phyloP scores from a whole-genome alignment of 2,113 vertebrate species.

The Mobula birostris region DNA sequence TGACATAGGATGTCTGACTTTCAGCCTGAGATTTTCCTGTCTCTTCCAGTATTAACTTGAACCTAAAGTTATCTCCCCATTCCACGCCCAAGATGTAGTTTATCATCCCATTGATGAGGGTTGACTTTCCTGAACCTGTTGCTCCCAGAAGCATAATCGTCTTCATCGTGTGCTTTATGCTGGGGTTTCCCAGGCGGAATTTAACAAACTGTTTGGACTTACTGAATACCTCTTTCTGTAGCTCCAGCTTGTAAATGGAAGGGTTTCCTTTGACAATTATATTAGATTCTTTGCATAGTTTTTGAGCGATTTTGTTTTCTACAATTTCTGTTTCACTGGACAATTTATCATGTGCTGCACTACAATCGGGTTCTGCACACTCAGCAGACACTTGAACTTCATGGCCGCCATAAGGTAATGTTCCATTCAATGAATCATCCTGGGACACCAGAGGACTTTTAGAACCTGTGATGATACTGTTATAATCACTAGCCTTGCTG shows the following conservation, averaged over 20 bases:
- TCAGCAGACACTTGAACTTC: neutral
- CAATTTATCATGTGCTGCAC: conserved; percentile 35
- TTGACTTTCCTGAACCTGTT: no score
- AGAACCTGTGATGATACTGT: no score
- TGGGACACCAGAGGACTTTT: no score
- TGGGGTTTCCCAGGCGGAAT: conserved; percentile 39
- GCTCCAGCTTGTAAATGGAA: conserved; percentile 38
- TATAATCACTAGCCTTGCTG: no score
- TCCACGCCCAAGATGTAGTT: no score
- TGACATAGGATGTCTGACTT: no score
- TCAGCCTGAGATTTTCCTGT: no score
- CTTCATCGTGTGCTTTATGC: neutral
- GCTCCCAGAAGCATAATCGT: conserved; percentile 48
- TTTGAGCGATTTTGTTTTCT: neutral
- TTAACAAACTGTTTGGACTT: neutral
- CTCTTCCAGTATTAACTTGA: no score
- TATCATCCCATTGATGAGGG: no score
- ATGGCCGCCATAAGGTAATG: neutral
- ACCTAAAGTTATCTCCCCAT: no score
- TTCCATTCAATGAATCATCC: no score
- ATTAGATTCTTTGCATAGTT: neutral
- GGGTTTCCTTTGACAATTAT: conserved; percentile 10
- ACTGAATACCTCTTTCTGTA: neutral
- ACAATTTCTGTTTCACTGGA: neutral
- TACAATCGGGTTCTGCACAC: neutral